Evolutionary conservation across 2,888 invertebrate genomes (phyloP).

Genomic region (Nasonovia ribisnigri): DNA sequence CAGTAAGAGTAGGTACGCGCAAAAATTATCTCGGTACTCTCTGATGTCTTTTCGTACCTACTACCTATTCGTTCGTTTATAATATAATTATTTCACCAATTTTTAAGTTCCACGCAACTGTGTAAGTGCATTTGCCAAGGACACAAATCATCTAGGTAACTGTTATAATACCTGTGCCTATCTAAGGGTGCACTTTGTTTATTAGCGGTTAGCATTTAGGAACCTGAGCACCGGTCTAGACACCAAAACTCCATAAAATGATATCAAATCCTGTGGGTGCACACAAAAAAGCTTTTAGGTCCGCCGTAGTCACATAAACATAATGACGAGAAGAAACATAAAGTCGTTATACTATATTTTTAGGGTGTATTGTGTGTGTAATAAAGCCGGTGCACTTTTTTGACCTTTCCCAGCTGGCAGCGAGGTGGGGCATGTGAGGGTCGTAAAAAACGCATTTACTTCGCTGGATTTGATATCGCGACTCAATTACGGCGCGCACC

Average conservation of each 20-base stretch:
- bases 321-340: conserved; percentile 40
- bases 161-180: conserved; percentile 25
- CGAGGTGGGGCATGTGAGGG: neutral
- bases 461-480: neutral
- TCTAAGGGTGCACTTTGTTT: conserved; percentile 50
- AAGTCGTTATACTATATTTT: conserved; percentile 53
- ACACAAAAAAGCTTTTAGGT: conserved; percentile 65
- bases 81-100: neutral
- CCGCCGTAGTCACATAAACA: conserved; percentile 38
- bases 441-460: conserved; percentile 45
- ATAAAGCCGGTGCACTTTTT: conserved; percentile 41
- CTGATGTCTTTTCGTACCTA: neutral
- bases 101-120: neutral
- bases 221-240: neutral
- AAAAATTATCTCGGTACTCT: neutral
- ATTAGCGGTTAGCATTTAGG: conserved; percentile 56
- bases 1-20: too few species aligned
- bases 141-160: conserved; percentile 26
- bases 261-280: conserved; percentile 61
- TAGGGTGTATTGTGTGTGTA: neutral
- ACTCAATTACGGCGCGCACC: neutral
- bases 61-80: neutral
- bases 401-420: neutral
- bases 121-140: neutral
- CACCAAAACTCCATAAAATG: conserved; percentile 59